A percentile compares a stretch with the other conserved stretches of the same genome.
phyloP scores from a whole-genome alignment of 2,113 vertebrate genomes.

The Neodon shergylaensis region DNA sequence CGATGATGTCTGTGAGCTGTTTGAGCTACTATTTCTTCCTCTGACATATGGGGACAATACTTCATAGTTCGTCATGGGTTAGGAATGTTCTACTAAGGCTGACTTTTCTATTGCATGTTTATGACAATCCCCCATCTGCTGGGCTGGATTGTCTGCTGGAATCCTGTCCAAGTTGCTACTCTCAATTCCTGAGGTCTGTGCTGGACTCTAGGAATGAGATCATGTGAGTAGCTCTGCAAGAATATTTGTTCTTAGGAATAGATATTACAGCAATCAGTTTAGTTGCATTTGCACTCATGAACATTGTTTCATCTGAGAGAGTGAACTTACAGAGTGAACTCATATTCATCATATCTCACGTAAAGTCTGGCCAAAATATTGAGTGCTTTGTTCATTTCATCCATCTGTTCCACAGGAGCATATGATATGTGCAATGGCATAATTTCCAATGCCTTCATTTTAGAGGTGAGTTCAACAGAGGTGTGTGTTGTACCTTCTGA shows the following conservation, averaged over 20 bases:
- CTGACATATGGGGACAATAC: not conserved
- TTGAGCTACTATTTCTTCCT: not conserved
- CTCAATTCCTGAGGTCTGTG: not conserved
- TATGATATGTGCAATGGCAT: not conserved
- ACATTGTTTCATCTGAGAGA: not conserved
- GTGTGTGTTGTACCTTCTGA: not conserved
- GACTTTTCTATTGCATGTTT: not conserved
- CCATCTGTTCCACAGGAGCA: not conserved
- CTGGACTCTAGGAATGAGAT: not conserved
- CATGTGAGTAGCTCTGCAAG: not conserved
- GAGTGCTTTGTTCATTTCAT: not conserved
- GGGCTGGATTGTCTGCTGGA: not conserved
- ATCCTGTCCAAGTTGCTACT: not conserved
- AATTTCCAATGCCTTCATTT: not conserved
- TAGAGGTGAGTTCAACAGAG: not conserved
- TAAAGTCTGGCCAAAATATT: not conserved
- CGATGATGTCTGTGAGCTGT: constrained; percentile 10
- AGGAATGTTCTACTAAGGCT: not conserved
- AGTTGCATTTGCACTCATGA: constrained; percentile 42
- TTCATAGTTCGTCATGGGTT: not conserved
- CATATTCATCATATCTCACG: not conserved
- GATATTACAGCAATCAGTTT: constrained; percentile 16
- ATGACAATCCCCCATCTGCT: not conserved
- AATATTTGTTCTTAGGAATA: constrained; percentile 54
- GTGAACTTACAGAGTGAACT: not conserved